phyloP scores from a whole-genome alignment of 1,140 invertebrate genomes.

The Atta colombica region DNA sequence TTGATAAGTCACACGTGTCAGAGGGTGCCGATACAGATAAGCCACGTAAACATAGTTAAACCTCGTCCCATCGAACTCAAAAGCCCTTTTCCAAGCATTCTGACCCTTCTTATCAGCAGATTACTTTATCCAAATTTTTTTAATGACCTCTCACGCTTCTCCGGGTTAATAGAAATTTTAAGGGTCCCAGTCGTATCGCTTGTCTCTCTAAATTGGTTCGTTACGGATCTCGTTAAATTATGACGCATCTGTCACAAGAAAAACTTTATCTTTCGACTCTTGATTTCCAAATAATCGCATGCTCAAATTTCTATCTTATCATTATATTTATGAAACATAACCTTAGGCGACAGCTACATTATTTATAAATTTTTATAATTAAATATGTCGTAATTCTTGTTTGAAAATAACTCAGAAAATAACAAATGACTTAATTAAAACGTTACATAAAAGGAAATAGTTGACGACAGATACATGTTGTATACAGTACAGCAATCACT shows the following conservation, averaged over 20 bases:
- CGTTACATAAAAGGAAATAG: neutral
- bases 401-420: neutral
- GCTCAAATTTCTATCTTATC: neutral
- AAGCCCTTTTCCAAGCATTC: constrained; percentile 20
- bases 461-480: too few relatives aligned
- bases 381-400: neutral
- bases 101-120: constrained; percentile 70
- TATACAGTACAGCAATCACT: neutral
- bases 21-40: constrained; percentile 66
- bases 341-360: neutral
- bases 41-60: constrained; percentile 63
- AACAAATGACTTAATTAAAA: constrained; percentile 2
- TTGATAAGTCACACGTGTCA: constrained; percentile 71
- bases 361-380: neutral
- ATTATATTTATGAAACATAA: neutral
- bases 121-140: constrained; percentile 67
- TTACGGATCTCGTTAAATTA: constrained; percentile 43
- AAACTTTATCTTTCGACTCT: constrained; percentile 38
- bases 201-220: constrained; percentile 34
- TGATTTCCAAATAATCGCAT: neutral
- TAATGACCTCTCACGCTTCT: constrained; percentile 57
- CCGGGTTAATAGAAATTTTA: constrained; percentile 69
- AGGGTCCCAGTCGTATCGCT: neutral
- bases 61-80: constrained; percentile 32
- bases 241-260: neutral